A percentile compares a stretch with the other conserved stretches of the same genome.
These are phyloP conservation scores for Aptenodytes forsteri DNA, from an alignment of 2,113 vertebrate species.

Conservation along the genomic window DNA sequence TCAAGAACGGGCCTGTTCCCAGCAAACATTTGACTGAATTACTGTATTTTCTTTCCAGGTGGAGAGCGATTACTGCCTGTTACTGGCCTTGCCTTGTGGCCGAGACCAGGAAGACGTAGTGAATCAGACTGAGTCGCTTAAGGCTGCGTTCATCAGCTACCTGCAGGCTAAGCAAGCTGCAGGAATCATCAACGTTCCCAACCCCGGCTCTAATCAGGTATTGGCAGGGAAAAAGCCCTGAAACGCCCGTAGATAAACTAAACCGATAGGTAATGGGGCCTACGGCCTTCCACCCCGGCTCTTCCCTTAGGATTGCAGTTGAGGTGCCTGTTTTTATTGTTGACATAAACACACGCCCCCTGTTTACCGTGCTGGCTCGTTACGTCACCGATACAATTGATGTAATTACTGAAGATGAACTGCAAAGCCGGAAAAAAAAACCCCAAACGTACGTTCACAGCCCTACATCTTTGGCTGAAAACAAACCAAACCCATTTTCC, in stretches of 20 bases:
- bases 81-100: conserved; percentile 94
- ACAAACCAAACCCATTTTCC: background rate
- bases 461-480: background rate
- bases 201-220: conserved; percentile 98
- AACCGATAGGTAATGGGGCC: fast-evolving
- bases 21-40: background rate
- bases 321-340: background rate
- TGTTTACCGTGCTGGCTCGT: fast-evolving
- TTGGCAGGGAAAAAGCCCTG: fast-evolving
- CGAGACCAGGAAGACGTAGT: conserved; percentile 96
- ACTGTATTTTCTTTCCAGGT: conserved; percentile 72
- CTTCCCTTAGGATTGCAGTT: fast-evolving
- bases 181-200: conserved; percentile 98
- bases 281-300: fast-evolving
- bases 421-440: background rate
- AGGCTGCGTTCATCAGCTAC: conserved; percentile 97
- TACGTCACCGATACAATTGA: fast-evolving
- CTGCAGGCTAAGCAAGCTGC: conserved; percentile 97
- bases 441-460: fast-evolving
- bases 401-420: fast-evolving
- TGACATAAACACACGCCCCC: background rate
- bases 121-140: conserved; percentile 93
- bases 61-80: conserved; percentile 95
- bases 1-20: background rate
- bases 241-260: no score